These are phyloP conservation scores for Tyria jacobaeae DNA, from an alignment of 2,888 invertebrate genomes.

Conservation along the genomic window DNA sequence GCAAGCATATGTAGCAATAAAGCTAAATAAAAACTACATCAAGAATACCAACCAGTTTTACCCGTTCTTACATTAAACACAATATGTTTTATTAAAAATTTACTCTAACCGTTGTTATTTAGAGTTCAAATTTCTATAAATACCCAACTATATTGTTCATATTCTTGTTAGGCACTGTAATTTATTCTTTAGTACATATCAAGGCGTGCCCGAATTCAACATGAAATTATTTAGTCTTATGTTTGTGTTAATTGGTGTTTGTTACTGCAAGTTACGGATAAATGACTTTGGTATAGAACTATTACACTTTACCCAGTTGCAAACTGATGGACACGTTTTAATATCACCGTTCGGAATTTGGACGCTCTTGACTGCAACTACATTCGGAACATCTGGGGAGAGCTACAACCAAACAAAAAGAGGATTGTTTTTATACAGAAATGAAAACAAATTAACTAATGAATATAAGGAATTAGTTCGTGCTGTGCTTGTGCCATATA, in stretches of 20 bases:
- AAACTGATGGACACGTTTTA: slow-evolving; percentile 74
- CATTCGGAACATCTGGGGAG: slow-evolving; percentile 71
- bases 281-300: slow-evolving; percentile 78
- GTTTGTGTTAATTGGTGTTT: slow-evolving; percentile 59
- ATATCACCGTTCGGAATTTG: slow-evolving; percentile 82
- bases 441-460: slow-evolving; percentile 56
- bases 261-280: slow-evolving; percentile 66
- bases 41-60: background rate
- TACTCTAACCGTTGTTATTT: background rate
- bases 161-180: slow-evolving; percentile 53
- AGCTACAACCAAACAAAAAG: slow-evolving; percentile 66
- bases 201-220: slow-evolving; percentile 58
- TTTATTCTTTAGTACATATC: slow-evolving; percentile 64
- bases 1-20: background rate
- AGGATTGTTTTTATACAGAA: slow-evolving; percentile 68
- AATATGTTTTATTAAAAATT: background rate
- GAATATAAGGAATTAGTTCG: slow-evolving; percentile 68
- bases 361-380: slow-evolving; percentile 77
- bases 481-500: slow-evolving; percentile 61
- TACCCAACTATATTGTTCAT: background rate
- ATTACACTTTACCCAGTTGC: slow-evolving; percentile 70
- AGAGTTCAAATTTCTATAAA: background rate
- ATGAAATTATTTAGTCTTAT: slow-evolving; percentile 63
- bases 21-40: background rate
- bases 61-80: background rate